Evolutionary conservation across 2,113 vertebrate genomes (phyloP).

Genomic region (Microtus oregoni): DNA sequence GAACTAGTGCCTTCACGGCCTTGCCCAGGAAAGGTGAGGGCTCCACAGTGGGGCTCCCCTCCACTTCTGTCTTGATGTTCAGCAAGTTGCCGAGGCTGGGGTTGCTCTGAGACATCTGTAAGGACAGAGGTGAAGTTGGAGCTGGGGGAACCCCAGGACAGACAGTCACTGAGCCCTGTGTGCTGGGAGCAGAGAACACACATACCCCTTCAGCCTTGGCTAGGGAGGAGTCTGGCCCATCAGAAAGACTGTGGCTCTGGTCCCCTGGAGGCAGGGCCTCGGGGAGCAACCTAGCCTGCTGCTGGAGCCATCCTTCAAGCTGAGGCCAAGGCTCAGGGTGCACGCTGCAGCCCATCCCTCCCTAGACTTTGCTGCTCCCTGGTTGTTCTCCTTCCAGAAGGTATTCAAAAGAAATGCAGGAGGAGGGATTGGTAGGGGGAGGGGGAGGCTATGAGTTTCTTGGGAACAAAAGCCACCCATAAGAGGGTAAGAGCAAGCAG

Average conservation of each 20-base stretch:
- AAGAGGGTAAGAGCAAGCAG: not conserved
- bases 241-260: not conserved
- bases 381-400: slow-evolving; percentile 71
- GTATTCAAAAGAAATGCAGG: slow-evolving; percentile 63
- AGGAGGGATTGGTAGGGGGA: not conserved
- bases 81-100: slow-evolving; percentile 92
- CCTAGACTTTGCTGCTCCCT: slow-evolving; percentile 66
- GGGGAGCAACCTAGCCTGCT: slow-evolving; percentile 65
- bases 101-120: slow-evolving; percentile 93
- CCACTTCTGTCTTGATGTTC: slow-evolving; percentile 92
- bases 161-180: not conserved
- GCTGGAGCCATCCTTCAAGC: not conserved
- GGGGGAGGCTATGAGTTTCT: slow-evolving; percentile 36
- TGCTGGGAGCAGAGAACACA: not conserved
- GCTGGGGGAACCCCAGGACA: not conserved
- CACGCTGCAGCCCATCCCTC: slow-evolving; percentile 34
- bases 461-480: slow-evolving; percentile 59
- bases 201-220: not conserved
- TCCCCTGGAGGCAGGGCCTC: slow-evolving; percentile 64
- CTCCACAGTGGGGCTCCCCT: slow-evolving; percentile 90
- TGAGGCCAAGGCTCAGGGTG: not conserved
- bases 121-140: slow-evolving; percentile 68
- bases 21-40: slow-evolving; percentile 92
- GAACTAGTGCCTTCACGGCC: slow-evolving; percentile 91
- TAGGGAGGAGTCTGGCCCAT: not conserved